Conservation (phyloP, 2,797 vertebrate genomes). For the Echeneis naucrates region DNA sequence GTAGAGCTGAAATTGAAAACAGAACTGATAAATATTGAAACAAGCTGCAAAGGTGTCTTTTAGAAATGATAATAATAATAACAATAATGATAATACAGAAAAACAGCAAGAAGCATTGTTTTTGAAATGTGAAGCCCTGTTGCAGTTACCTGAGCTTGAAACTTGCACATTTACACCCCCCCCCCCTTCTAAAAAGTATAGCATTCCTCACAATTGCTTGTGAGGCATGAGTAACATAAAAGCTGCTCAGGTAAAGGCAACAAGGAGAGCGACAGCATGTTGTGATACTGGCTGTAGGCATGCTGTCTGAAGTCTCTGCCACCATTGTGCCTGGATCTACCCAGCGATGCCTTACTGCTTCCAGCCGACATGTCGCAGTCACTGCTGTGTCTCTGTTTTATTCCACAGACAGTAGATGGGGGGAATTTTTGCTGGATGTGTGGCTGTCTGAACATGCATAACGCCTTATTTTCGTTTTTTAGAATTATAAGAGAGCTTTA, state of each 20-base stretch:
- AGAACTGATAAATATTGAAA: constrained; percentile 77
- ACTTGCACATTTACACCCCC: too few species aligned
- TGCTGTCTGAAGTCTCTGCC: constrained; percentile 92
- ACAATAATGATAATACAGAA: constrained; percentile 63
- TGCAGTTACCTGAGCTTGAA: constrained; percentile 83
- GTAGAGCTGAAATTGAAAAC: constrained; percentile 77
- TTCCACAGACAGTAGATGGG: constrained; percentile 14
- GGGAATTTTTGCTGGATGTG: constrained; percentile 1
- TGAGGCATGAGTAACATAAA: constrained; percentile 22
- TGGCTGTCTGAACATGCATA: constrained; percentile 12
- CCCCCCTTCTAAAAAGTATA: too few species aligned
- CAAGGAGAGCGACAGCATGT: constrained; percentile 83
- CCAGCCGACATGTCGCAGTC: constrained; percentile 84
- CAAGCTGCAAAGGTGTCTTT: constrained; percentile 69
- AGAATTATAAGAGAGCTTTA: constrained; percentile 27
- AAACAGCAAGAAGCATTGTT: constrained; percentile 80
- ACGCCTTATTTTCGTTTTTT: constrained; percentile 6
- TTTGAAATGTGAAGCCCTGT: constrained; percentile 81
- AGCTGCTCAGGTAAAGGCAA: constrained; percentile 84
- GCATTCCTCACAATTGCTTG: constrained; percentile 9
- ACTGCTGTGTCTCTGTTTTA: constrained; percentile 35
- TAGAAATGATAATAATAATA: constrained; percentile 75
- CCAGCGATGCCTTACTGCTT: constrained; percentile 85
- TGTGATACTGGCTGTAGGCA: constrained; percentile 87
- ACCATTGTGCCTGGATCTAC: constrained; percentile 89